Evolutionary conservation across 2,113 vertebrate species (phyloP).

Genomic region (Salminus brasiliensis): DNA sequence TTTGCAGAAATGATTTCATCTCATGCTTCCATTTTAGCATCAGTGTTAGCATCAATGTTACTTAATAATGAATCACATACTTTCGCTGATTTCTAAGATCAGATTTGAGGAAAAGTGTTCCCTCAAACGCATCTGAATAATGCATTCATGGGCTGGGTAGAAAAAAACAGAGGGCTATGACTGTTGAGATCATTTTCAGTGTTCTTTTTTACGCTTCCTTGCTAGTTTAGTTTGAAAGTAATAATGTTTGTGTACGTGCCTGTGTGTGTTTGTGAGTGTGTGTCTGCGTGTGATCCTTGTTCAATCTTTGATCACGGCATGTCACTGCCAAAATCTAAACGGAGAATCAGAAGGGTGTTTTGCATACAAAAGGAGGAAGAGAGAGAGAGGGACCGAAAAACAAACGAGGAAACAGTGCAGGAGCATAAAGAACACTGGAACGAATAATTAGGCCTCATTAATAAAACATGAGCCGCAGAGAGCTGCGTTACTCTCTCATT

Average conservation of each 20-base stretch:
- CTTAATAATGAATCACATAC: not conserved
- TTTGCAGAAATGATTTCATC: not conserved
- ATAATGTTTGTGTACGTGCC: conserved; percentile 16
- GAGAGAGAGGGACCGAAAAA: conserved; percentile 70
- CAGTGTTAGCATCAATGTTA: not conserved
- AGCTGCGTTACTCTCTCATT: conserved; percentile 31
- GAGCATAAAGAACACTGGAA: conserved; percentile 68
- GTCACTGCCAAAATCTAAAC: conserved; percentile 69
- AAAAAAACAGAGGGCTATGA: too few species aligned
- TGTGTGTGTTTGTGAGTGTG: conserved; percentile 2
- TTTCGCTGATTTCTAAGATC: not conserved
- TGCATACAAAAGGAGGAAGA: conserved; percentile 72
- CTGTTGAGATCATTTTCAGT: too few species aligned
- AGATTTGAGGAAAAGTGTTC: not conserved
- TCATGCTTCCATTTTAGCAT: not conserved
- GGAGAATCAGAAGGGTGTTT: conserved; percentile 72
- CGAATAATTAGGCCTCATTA: conserved; percentile 75
- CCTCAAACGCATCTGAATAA: conserved; percentile 17
- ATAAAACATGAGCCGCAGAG: conserved; percentile 73
- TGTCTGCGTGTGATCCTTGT: conserved; percentile 21
- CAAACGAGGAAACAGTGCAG: conserved; percentile 62
- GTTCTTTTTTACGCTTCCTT: not conserved
- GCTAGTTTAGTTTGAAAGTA: conserved; percentile 13
- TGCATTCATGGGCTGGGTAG: too few species aligned
- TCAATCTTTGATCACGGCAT: conserved; percentile 43